Conservation (phyloP, 64 coral and sea anemone species). For the Actinia tenebrosa region DNA sequence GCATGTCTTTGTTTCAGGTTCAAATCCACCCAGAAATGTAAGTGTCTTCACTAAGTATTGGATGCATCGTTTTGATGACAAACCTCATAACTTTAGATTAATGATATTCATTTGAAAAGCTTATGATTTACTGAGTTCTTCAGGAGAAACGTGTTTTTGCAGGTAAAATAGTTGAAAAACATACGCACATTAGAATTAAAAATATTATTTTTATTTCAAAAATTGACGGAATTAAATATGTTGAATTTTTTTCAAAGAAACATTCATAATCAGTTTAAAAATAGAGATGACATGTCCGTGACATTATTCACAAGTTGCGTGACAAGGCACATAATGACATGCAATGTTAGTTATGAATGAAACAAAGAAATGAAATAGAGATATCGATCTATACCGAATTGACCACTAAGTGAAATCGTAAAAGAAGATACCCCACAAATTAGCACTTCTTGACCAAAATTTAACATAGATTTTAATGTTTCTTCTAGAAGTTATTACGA, state of each 20-base stretch:
- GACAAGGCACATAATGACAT: neutral
- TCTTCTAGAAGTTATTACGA: neutral
- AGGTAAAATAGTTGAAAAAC: neutral
- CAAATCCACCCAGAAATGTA: neutral
- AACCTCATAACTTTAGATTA: neutral
- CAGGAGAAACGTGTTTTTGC: neutral
- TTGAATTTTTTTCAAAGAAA: neutral
- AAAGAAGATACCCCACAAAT: conserved; percentile 9
- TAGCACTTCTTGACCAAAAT: neutral
- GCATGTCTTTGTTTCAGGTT: neutral
- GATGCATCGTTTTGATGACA: neutral
- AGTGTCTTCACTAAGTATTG: neutral
- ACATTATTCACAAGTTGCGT: neutral
- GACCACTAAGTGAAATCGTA: neutral
- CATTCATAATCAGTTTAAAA: neutral
- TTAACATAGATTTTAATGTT: neutral
- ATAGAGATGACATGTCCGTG: neutral
- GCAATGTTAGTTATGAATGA: neutral
- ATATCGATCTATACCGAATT: neutral
- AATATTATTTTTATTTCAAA: neutral
- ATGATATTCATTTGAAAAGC: neutral
- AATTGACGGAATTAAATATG: neutral
- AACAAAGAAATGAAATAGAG: conserved; percentile 9
- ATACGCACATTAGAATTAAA: neutral
- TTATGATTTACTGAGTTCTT: neutral